These are phyloP conservation scores for Lochmaea crataegi DNA, from an alignment of 2,888 invertebrate species.

Conservation along the genomic window DNA sequence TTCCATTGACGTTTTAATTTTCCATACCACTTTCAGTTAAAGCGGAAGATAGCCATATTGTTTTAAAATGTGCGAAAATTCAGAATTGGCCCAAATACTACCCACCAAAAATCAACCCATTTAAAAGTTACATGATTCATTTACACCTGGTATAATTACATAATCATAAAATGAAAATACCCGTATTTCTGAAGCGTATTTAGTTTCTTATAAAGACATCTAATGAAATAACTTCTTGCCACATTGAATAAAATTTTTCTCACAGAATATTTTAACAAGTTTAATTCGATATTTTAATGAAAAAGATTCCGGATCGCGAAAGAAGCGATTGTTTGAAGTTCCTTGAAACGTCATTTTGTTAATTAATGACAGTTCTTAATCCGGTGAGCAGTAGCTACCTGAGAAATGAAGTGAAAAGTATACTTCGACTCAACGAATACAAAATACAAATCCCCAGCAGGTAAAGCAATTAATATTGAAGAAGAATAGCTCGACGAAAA, in stretches of 20 bases:
- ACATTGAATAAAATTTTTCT: background rate
- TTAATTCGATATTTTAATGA: slow-evolving; percentile 20
- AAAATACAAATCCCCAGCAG: slow-evolving; percentile 36
- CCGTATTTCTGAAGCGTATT: background rate
- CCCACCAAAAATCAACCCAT: no score
- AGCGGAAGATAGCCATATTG: no score
- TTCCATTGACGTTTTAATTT: no score
- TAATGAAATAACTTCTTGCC: background rate
- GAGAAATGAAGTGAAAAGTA: slow-evolving; percentile 38
- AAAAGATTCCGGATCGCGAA: slow-evolving; percentile 14
- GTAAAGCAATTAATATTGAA: slow-evolving; percentile 40
- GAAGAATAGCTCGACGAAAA: slow-evolving; percentile 41
- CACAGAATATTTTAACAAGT: slow-evolving; percentile 12
- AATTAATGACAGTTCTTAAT: slow-evolving; percentile 34
- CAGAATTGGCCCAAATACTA: no score
- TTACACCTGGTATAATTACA: no score
- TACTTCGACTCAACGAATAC: slow-evolving; percentile 33
- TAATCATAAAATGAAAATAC: no score
- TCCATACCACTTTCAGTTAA: no score
- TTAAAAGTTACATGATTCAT: no score
- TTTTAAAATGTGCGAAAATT: no score
- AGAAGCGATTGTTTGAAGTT: slow-evolving; percentile 25
- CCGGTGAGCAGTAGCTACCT: slow-evolving; percentile 34
- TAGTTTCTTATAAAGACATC: background rate
- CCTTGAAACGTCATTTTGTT: slow-evolving; percentile 26